Base-by-base conservation (phyloP, 2,888 invertebrate species). In the Gnatocerus cornutus region DNA sequence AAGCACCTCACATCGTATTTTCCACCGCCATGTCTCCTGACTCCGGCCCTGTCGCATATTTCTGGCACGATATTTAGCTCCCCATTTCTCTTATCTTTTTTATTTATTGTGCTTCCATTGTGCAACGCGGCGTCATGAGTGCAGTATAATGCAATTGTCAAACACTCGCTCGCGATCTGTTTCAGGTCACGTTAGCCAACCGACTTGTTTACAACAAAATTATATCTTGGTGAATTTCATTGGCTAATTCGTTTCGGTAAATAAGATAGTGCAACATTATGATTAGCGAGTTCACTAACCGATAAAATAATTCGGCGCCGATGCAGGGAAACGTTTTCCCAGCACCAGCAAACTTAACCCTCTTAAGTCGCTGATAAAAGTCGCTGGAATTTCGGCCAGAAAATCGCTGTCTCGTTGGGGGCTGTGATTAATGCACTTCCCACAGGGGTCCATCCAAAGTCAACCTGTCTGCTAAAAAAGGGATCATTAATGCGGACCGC, bases 381-480 rank as follows among this genome's bases (percentile, higher is more conserved):
- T n/a, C 3, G n/a, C n/a, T 33, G 33, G 58, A 64, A 69, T 65
- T 61, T 62, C 41, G 46, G 30, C 9, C 52, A 53, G 41, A 46
- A 61, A 61, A 61, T 53, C 33, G 64, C 27, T 46, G 55, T 61
- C 68, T 68, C 55, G 68, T 68, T 62, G 61, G 27, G 45, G 21
- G 62, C 37, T 67, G 74, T 79, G 79, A 79, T 78, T 78, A 78
- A 79, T 79, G 79, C 74, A 71, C 71, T 77, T 77, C 77, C 75
- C 76, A 76, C 77, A 73, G 73, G 78, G 74, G 75, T 64, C 55
- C 56, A 27, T 52, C 59, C 59, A 68, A 72, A 77, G 74, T 74
- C 74, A 76, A 76, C 77, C 75, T 76, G 75, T 74, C 73, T 73
- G 71, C 74, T 74, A 77, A 76, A 74, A 41, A 73, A 65, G 48